Conservation (phyloP, 2,113 vertebrate genomes). For the Clupea harengus region DNA sequence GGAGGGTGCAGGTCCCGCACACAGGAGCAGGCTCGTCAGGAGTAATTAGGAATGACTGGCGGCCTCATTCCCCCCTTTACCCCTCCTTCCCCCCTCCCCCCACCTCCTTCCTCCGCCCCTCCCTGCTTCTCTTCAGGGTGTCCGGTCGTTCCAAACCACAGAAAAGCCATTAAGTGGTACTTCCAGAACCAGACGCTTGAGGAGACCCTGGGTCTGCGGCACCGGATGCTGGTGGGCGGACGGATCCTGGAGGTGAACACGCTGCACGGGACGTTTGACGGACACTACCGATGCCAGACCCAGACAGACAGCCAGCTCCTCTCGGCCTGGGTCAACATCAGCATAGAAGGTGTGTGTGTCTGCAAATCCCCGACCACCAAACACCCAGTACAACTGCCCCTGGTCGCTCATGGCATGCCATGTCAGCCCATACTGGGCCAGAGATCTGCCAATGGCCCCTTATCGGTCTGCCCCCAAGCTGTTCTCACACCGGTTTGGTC, state of each 20-base stretch:
- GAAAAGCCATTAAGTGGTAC: slow-evolving; percentile 69
- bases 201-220: slow-evolving; percentile 56
- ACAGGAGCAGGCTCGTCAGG: background rate
- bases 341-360: slow-evolving; percentile 67
- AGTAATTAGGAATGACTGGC: slow-evolving; percentile 9
- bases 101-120: background rate
- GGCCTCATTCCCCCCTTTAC: background rate
- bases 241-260: slow-evolving; percentile 79
- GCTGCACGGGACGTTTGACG: slow-evolving; percentile 62
- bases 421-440: background rate
- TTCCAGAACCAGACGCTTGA: slow-evolving; percentile 67
- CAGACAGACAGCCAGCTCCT: slow-evolving; percentile 60
- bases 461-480: background rate
- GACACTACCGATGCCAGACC: slow-evolving; percentile 71
- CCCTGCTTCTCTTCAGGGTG: slow-evolving; percentile 58
- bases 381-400: background rate
- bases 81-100: too few relatives aligned
- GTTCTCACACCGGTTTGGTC: background rate
- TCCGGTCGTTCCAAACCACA: slow-evolving; percentile 67
- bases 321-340: slow-evolving; percentile 75
- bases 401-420: background rate
- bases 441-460: background rate
- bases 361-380: background rate
- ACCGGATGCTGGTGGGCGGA: slow-evolving; percentile 68
- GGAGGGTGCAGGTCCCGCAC: background rate